These are phyloP conservation scores for Syngnathus acus DNA, from an alignment of 2,797 vertebrate species.

Conservation along the genomic window DNA sequence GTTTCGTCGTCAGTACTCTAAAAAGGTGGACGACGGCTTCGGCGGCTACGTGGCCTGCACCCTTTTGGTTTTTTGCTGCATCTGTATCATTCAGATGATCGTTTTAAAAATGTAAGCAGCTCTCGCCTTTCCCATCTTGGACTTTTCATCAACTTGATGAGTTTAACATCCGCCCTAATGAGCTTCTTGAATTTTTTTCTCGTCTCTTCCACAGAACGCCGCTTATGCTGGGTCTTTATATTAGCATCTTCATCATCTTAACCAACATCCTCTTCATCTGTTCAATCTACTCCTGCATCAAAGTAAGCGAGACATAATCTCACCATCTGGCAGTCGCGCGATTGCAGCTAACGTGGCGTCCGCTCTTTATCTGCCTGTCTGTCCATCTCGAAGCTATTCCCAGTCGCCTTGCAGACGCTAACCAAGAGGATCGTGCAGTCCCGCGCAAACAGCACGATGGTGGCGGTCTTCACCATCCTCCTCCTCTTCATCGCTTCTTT, in stretches of 20 bases:
- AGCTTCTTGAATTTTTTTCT: constrained; percentile 10
- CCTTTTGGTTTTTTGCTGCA: constrained; percentile 85
- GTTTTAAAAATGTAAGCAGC: constrained; percentile 81
- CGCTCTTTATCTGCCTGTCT: constrained; percentile 32
- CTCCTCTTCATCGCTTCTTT: constrained; percentile 88
- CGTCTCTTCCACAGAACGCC: constrained; percentile 69
- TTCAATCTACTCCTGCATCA: constrained; percentile 86
- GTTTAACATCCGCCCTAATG: constrained; percentile 29
- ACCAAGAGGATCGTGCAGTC: constrained; percentile 87
- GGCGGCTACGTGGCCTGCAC: constrained; percentile 87
- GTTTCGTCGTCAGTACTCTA: constrained; percentile 77
- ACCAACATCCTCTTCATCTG: constrained; percentile 82
- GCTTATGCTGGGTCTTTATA: constrained; percentile 81
- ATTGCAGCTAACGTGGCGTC: constrained; percentile 30
- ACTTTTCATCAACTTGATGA: constrained; percentile 54
- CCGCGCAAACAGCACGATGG: constrained; percentile 81
- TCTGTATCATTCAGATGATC: constrained; percentile 83
- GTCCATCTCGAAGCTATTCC: constrained; percentile 65
- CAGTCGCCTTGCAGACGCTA: constrained; percentile 74
- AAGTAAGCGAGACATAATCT: constrained; percentile 66
- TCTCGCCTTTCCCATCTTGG: constrained; percentile 10
- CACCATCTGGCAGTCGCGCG: too few species aligned
- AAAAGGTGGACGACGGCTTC: constrained; percentile 89
- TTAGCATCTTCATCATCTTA: constrained; percentile 81
- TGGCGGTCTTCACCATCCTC: constrained; percentile 83